A percentile compares a stretch with the other conserved stretches of the same genome.
Conservation (phyloP, 2,113 vertebrate genomes). For the Cryptomyrus ogoouensis region DNA sequence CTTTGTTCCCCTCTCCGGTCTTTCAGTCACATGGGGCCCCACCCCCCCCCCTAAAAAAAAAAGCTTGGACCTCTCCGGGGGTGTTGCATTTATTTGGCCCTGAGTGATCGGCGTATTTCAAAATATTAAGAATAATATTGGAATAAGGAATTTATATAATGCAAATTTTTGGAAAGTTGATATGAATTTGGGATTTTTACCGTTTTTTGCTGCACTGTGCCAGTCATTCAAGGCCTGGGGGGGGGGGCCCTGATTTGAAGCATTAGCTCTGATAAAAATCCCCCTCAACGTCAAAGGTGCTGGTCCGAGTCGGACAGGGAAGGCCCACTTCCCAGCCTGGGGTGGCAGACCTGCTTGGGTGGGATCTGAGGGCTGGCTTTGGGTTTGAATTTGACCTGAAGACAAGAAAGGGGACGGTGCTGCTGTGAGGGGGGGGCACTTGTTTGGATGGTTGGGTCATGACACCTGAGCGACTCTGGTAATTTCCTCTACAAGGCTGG, state of each 20-base stretch:
- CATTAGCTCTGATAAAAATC: neutral
- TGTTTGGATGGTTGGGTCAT: neutral
- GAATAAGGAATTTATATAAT: neutral
- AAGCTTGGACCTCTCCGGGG: neutral
- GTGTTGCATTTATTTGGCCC: neutral
- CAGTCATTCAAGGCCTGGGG: neutral
- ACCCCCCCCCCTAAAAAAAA: neutral
- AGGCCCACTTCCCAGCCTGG: neutral
- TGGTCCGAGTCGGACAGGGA: neutral
- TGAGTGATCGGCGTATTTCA: neutral
- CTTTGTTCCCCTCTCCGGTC: constrained; percentile 23
- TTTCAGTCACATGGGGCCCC: neutral
- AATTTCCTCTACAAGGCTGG: neutral
- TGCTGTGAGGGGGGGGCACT: neutral
- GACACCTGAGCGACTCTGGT: neutral
- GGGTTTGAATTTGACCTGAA: neutral
- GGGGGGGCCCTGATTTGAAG: neutral
- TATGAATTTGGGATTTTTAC: neutral
- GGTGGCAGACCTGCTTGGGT: neutral
- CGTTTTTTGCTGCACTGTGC: neutral
- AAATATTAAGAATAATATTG: neutral
- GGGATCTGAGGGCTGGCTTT: neutral
- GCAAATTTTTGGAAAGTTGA: neutral
- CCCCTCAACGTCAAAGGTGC: neutral
- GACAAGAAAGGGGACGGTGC: neutral